Percentiles rank a stretch among this genome's conserved stretches.
These are phyloP conservation scores for Epinotia nisella DNA, from an alignment of 2,888 invertebrate species.

Conservation along the genomic window DNA sequence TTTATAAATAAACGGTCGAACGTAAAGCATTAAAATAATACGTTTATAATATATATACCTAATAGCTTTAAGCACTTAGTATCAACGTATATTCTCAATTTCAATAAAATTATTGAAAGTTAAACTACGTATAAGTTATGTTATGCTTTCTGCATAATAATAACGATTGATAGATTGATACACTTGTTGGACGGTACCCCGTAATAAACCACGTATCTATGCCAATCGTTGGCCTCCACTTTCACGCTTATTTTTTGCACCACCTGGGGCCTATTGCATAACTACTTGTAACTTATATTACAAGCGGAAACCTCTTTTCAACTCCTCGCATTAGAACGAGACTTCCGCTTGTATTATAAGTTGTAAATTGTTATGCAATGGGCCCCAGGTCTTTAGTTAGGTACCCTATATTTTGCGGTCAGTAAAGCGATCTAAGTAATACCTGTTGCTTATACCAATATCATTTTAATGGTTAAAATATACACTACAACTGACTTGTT, in stretches of 20 bases:
- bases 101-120: no score
- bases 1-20: neutral
- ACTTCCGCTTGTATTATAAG: no score
- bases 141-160: neutral
- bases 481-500: conserved; percentile 18
- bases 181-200: neutral
- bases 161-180: neutral
- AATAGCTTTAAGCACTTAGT: neutral
- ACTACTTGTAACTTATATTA: no score
- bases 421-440: conserved; percentile 33
- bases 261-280: no score
- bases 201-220: neutral
- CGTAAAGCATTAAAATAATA: neutral
- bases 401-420: conserved; percentile 31
- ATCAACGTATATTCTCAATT: neutral
- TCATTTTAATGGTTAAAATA: conserved; percentile 31
- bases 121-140: no score
- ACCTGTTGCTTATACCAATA: conserved; percentile 6
- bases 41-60: neutral
- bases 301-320: no score
- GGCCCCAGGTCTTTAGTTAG: no score
- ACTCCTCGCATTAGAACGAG: no score
- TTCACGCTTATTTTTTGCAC: conserved; percentile 22
- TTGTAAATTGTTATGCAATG: no score
- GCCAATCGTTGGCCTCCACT: conserved; percentile 7